Conservation (phyloP, 2,797 vertebrate genomes). For the Takifugu rubripes region DNA sequence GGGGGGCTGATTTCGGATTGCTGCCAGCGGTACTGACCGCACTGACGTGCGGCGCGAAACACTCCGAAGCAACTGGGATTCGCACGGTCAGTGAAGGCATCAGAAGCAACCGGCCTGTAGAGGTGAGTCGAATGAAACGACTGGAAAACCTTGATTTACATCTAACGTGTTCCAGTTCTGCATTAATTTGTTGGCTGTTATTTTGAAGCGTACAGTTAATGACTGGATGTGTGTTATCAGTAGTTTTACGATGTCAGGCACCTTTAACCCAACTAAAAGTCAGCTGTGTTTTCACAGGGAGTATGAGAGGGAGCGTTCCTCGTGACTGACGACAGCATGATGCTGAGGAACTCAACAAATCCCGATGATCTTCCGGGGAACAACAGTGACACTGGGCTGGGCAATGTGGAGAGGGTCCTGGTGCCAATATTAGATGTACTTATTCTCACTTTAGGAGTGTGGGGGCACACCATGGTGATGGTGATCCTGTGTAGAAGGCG, state of each 20-base stretch:
- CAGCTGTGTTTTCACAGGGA: slow-evolving; percentile 15
- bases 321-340: slow-evolving; percentile 24
- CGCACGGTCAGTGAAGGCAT: slow-evolving; percentile 5
- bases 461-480: slow-evolving; percentile 72
- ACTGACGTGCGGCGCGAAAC: slow-evolving; percentile 37
- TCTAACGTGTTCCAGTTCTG: no score
- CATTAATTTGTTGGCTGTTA: no score
- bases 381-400: slow-evolving; percentile 25
- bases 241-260: neutral
- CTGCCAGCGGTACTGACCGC: slow-evolving; percentile 15
- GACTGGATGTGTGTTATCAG: no score
- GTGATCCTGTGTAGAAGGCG: slow-evolving; percentile 64
- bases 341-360: slow-evolving; percentile 37
- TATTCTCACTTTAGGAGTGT: slow-evolving; percentile 67
- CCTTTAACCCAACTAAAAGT: slow-evolving; percentile 18
- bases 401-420: slow-evolving; percentile 58
- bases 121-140: no score
- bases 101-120: no score
- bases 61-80: slow-evolving; percentile 41
- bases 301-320: slow-evolving; percentile 2
- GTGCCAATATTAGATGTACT: slow-evolving; percentile 72
- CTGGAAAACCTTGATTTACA: no score
- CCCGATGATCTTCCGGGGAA: slow-evolving; percentile 41
- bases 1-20: slow-evolving; percentile 30
- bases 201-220: no score